Evolutionary conservation across 2,888 invertebrate genomes (phyloP).

Genomic region (Melanotus villosus): DNA sequence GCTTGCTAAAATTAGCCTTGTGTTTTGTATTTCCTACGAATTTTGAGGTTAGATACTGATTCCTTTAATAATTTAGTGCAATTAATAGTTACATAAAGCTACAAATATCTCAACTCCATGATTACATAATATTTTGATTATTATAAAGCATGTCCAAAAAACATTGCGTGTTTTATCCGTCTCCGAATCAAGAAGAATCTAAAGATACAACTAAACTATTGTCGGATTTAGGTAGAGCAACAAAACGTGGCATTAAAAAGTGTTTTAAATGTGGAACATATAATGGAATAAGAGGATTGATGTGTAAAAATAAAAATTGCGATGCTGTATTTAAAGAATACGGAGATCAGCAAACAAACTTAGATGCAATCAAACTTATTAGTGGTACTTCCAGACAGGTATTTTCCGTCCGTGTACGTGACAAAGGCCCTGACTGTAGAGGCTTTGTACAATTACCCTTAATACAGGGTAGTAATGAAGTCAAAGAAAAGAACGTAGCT

Average conservation of each 20-base stretch:
- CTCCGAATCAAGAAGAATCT: slow-evolving; percentile 3
- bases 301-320: slow-evolving; percentile 81
- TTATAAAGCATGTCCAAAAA: slow-evolving; percentile 20
- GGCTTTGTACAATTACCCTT: slow-evolving; percentile 79
- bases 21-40: too few relatives aligned
- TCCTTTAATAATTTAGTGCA: too few relatives aligned
- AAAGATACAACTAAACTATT: slow-evolving; percentile 26
- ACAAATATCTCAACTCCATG: too few relatives aligned
- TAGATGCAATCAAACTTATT: slow-evolving; percentile 77
- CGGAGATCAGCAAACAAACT: slow-evolving; percentile 71
- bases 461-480: slow-evolving; percentile 60
- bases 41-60: too few relatives aligned
- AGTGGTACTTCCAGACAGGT: slow-evolving; percentile 75
- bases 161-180: slow-evolving; percentile 21
- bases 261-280: slow-evolving; percentile 83
- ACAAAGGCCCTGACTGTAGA: slow-evolving; percentile 78
- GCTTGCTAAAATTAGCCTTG: too few relatives aligned
- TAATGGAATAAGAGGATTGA: slow-evolving; percentile 82
- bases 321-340: slow-evolving; percentile 77
- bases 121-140: too few relatives aligned
- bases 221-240: slow-evolving; percentile 68
- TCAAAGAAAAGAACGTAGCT: slow-evolving; percentile 49
- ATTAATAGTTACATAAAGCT: too few relatives aligned
- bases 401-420: slow-evolving; percentile 79
- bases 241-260: slow-evolving; percentile 79